These are phyloP conservation scores for Anarrhichthys ocellatus DNA, from an alignment of 2,113 vertebrate species.

Conservation along the genomic window DNA sequence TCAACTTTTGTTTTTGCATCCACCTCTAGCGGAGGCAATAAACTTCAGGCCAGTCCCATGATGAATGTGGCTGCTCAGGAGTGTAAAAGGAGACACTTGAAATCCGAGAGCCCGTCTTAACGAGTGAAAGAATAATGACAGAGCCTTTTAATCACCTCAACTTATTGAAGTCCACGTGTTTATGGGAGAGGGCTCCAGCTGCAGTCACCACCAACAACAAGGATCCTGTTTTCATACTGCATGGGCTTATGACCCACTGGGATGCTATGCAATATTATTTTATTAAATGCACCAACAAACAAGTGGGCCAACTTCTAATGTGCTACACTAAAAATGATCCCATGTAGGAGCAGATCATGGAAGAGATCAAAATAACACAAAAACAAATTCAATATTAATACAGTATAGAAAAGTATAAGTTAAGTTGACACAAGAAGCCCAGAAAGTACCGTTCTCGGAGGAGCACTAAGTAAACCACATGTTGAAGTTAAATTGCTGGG, in stretches of 20 bases:
- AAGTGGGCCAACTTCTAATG: neutral
- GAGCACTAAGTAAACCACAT: conserved; percentile 20
- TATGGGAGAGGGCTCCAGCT: conserved; percentile 50
- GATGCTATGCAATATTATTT: neutral
- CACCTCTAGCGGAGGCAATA: conserved; percentile 90
- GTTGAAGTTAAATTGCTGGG: neutral
- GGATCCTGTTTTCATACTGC: conserved; percentile 10
- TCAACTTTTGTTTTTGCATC: conserved; percentile 82
- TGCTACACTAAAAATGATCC: neutral
- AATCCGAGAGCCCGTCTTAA: conserved; percentile 90
- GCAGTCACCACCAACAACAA: conserved; percentile 36
- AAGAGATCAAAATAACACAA: neutral
- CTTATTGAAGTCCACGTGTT: conserved; percentile 69
- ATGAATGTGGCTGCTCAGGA: conserved; percentile 93
- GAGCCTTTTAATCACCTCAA: conserved; percentile 82
- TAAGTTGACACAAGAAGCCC: neutral
- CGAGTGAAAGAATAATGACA: conserved; percentile 80
- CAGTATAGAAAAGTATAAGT: neutral
- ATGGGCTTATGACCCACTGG: neutral
- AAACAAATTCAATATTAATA: neutral
- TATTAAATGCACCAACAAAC: conserved; percentile 10
- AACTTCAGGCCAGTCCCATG: conserved; percentile 86
- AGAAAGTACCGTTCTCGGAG: neutral
- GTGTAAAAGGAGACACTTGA: conserved; percentile 99
- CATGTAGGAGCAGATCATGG: neutral